Evolutionary conservation across 2,113 vertebrate genomes (phyloP), one percentile per base, ranked within the genome.

Genomic region (Mionectes macconnelli): DNA sequence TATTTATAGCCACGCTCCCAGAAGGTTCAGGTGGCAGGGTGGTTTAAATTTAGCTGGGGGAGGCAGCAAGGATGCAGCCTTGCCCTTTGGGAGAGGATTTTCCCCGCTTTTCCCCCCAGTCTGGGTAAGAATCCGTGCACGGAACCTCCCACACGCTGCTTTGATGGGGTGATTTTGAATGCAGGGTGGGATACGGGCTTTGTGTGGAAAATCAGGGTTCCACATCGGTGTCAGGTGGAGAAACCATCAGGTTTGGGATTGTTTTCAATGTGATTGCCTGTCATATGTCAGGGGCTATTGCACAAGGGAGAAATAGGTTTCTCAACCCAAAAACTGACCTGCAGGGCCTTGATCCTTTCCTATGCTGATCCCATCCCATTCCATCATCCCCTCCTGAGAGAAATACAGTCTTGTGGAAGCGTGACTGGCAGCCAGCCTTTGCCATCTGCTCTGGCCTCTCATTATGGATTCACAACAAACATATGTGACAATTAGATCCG

Each of bases 401-500:
- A 28, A 53, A 19, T 1, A 28, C 37, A 19, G 8, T 8, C 39
- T 31, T 23, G 23, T 1, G 14, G 67, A 76, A 93, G 90, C 15
- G 12, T 22, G 72, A 74, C 85, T 97, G 87, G 82, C 86, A 94
- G 52, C 66, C 70, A 96, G 96, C 93, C 95, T 84, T 79, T 81
- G 84, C 94, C 97, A 97, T 97, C 97, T 97, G 96, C 96, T 97
- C 93, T 49, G 74, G 87, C 90, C 89, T 75, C 89, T 97, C 95
- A 77, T 98, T 96, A 95, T 4, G 5, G 91, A 97, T 97, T 97
- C 96, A 28, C 89, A 88, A 91, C 94, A 94, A 97, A 95, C 89
- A 94, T 73, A 84, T 47, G 76, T 39, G 79, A 90, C 96, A 96
- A 92, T 96, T 92, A 96, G 78, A 97, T 85, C 92, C 49, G 24